Conservation (phyloP, 2,888 invertebrate species). For the Netelia melanura region DNA sequence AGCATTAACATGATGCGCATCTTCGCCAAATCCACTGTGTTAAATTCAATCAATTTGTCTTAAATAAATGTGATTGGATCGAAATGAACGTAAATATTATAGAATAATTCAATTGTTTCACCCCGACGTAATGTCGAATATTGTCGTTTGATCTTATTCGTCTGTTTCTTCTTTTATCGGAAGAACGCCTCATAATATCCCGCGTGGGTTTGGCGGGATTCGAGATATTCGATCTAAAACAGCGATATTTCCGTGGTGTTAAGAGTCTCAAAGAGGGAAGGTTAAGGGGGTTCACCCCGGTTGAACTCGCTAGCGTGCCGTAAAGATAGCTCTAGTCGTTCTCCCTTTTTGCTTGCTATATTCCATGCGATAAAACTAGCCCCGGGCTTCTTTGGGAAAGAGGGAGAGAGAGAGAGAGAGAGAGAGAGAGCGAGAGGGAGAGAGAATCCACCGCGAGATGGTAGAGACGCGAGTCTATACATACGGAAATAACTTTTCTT, state of each 20-base stretch:
- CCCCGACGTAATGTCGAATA: no score
- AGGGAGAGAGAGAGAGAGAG: constrained; percentile 20
- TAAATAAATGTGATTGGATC: no score
- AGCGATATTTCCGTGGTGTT: constrained; percentile 47
- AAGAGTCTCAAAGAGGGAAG: constrained; percentile 59
- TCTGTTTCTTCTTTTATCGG: no score
- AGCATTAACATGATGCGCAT: no score
- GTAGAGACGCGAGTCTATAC: constrained; percentile 5
- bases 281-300: constrained; percentile 58
- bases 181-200: neutral
- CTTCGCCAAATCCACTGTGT: no score
- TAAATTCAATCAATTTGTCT: no score
- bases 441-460: constrained; percentile 32
- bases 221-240: constrained; percentile 27
- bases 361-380: constrained; percentile 56
- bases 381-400: constrained; percentile 18
- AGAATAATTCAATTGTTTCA: no score
- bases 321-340: constrained; percentile 61
- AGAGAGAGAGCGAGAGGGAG: constrained; percentile 22
- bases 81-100: no score
- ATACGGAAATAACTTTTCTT: constrained; percentile 79
- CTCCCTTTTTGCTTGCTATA: constrained; percentile 40
- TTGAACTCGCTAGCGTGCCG: constrained; percentile 28
- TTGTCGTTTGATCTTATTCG: no score
- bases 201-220: constrained; percentile 14